These are phyloP conservation scores for Phaedon cochleariae DNA, from an alignment of 2,888 invertebrate species.

Conservation along the genomic window DNA sequence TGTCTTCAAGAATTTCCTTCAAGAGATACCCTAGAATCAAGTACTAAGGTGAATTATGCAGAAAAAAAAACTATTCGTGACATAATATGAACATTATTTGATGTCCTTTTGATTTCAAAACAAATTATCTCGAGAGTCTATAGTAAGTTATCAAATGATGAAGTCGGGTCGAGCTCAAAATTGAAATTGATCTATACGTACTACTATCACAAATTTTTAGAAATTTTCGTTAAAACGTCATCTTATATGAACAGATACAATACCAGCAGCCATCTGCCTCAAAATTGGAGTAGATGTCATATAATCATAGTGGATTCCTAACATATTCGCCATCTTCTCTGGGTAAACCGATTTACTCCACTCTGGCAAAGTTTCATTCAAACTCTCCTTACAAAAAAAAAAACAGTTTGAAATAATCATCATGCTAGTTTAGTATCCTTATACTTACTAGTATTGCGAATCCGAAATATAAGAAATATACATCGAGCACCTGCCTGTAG, in stretches of 20 bases:
- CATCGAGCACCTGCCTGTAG: slow-evolving; percentile 65
- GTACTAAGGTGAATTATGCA: neutral
- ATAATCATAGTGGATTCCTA: slow-evolving; percentile 52
- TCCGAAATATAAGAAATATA: slow-evolving; percentile 66
- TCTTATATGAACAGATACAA: too few relatives aligned
- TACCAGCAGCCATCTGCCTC: slow-evolving; percentile 49
- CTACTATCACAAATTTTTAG: too few relatives aligned
- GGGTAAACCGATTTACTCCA: slow-evolving; percentile 59
- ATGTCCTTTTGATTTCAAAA: too few relatives aligned
- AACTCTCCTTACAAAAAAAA: slow-evolving; percentile 48
- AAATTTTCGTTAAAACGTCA: too few relatives aligned
- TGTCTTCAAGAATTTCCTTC: slow-evolving; percentile 48
- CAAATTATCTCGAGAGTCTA: too few relatives aligned
- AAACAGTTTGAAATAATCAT: too few relatives aligned
- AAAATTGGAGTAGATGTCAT: slow-evolving; percentile 40
- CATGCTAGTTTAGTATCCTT: too few relatives aligned
- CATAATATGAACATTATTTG: too few relatives aligned
- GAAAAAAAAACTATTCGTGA: too few relatives aligned
- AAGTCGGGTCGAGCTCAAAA: too few relatives aligned
- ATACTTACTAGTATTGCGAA: slow-evolving; percentile 40
- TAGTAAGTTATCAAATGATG: too few relatives aligned
- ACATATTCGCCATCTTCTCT: slow-evolving; percentile 52
- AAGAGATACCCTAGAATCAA: slow-evolving; percentile 40
- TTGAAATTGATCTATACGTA: too few relatives aligned
- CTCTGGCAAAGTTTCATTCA: slow-evolving; percentile 55